Evolutionary conservation across 1,140 invertebrate genomes (phyloP), one percentile per base, ranked within the genome.

Genomic region (Eumeta japonica): DNA sequence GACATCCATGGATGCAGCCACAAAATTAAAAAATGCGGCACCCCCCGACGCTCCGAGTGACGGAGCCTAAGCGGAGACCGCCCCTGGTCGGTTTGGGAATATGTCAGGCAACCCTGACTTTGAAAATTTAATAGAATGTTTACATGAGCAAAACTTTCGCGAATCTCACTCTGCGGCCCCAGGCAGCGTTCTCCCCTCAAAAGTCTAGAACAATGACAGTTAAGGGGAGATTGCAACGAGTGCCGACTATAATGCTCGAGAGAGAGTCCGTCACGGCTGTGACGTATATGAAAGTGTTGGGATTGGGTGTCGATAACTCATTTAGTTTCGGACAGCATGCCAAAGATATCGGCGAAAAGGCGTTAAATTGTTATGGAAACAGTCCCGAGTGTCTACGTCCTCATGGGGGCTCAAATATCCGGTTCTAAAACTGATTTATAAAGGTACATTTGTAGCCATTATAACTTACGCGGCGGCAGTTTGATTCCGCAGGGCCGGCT

Each of bases 361-460:
- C 40, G 7, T 12, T 14, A 9, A 37, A 37, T 13, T 32, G 18
- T 19, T 42, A 42, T 17, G 39, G 43, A 2, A 18, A 28, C 1
- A 20, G 16, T 35, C 41, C 5, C 35, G 50, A 2, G 45, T 58
- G 0, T 28, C 46, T 0, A 43, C 28, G 12, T n/a, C n/a, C n/a
- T n/a, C n/a, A n/a, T n/a, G n/a, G n/a, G n/a, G n/a, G n/a, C n/a
- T n/a, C n/a, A n/a, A n/a, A n/a, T n/a, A n/a, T n/a, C n/a, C n/a
- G n/a, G n/a, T 49, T 1, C 15, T 57, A 5, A 36, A 17, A 13
- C 27, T 36, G 1, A 14, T 55, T 2, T 67, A 62, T 27, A 35
- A 35, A n/a, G 48, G 54, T 0, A 19, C 58, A 1, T 55, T 55
- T 15, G 27, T 52, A 0, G 24, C 57, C 0, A 45, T 34, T 7